These are phyloP conservation scores for Phylloscopus trochiloides DNA, from an alignment of 2,113 vertebrate genomes.

Conservation along the genomic window DNA sequence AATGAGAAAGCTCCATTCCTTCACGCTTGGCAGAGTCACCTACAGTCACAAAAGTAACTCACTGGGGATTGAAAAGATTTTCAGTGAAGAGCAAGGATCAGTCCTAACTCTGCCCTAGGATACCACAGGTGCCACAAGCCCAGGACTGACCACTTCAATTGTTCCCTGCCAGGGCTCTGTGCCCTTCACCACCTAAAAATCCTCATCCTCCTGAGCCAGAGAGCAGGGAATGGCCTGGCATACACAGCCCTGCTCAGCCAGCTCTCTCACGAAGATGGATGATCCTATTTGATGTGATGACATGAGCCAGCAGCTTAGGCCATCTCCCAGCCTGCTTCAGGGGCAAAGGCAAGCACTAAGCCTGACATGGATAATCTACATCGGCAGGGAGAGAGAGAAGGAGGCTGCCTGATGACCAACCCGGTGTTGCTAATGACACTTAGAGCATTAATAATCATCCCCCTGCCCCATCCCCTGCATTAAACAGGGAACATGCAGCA, in stretches of 20 bases:
- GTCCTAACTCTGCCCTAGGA: neutral
- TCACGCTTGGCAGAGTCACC: neutral
- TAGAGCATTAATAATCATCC: neutral
- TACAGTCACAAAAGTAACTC: neutral
- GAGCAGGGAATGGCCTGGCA: neutral
- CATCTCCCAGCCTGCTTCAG: neutral
- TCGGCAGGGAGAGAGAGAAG: neutral
- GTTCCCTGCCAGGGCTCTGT: neutral
- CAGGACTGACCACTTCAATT: neutral
- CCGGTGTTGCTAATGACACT: neutral
- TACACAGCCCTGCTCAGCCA: rapidly evolving
- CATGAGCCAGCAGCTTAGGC: neutral
- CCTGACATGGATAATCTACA: neutral
- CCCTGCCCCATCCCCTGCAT: neutral
- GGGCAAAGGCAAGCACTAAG: neutral
- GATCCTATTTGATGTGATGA: neutral
- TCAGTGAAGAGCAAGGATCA: neutral
- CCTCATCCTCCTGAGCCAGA: neutral
- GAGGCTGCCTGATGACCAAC: neutral
- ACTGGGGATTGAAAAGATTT: neutral
- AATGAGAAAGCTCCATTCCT: neutral
- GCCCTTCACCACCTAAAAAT: neutral
- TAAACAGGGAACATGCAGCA: neutral
- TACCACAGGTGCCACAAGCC: neutral
- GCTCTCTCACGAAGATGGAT: neutral